Evolutionary conservation across 1,140 invertebrate genomes (phyloP).

Genomic region (Helicoverpa armigera): DNA sequence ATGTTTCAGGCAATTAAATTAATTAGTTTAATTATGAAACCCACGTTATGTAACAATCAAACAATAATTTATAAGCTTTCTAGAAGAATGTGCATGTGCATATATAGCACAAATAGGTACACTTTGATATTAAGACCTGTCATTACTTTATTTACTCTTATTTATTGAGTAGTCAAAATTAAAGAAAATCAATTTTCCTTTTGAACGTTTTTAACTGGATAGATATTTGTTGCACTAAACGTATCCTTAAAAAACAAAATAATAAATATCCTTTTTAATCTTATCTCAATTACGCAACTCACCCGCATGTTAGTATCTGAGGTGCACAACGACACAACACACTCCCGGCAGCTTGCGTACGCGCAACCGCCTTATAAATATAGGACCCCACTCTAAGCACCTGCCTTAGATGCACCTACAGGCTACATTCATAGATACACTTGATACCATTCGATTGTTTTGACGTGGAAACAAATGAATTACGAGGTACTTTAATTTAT

Average conservation of each 20-base stretch:
- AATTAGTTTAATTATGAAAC: no score
- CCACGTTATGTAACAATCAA: no score
- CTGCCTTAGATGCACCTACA: slow-evolving; percentile 38
- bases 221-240: neutral
- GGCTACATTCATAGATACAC: slow-evolving; percentile 11
- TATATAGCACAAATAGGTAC: no score
- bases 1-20: no score
- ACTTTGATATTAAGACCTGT: no score
- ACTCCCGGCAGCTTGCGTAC: slow-evolving; percentile 53
- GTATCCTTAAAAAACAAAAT: neutral
- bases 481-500: neutral
- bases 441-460: slow-evolving; percentile 23
- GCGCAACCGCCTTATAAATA: slow-evolving; percentile 68
- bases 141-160: no score
- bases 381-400: slow-evolving; percentile 67
- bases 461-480: neutral
- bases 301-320: slow-evolving; percentile 51
- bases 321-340: slow-evolving; percentile 53
- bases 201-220: no score
- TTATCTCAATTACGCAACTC: slow-evolving; percentile 24
- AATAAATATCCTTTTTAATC: neutral
- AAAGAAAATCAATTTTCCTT: no score
- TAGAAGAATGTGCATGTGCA: no score
- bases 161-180: no score
- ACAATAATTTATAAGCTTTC: no score